Conservation (phyloP, 2,888 invertebrate species). For the Agonopterix subpropinquella region DNA sequence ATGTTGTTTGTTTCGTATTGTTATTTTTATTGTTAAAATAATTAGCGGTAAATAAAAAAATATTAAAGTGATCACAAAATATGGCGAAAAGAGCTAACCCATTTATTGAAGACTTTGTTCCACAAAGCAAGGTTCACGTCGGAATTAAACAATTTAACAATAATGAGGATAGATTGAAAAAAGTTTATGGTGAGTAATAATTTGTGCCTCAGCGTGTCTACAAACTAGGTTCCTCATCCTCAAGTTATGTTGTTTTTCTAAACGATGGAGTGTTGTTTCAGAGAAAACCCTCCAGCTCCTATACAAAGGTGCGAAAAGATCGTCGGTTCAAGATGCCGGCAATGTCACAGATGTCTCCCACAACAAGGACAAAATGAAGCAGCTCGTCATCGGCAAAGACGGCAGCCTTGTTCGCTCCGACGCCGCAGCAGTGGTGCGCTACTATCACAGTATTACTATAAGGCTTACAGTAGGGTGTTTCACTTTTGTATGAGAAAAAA, state of each 20-base stretch:
- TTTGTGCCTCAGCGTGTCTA: neutral
- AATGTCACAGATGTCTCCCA: conserved; percentile 12
- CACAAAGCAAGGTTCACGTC: conserved; percentile 61
- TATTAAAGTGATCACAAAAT: no score
- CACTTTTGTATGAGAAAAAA: no score
- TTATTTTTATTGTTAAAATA: no score
- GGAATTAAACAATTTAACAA: conserved; percentile 61
- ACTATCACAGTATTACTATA: no score
- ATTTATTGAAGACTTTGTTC: conserved; percentile 53
- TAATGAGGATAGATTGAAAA: conserved; percentile 51
- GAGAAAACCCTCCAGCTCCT: conserved; percentile 57
- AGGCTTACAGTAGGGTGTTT: no score
- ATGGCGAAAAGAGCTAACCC: conserved; percentile 67
- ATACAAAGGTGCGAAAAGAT: conserved; percentile 53
- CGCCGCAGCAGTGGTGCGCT: conserved; percentile 39
- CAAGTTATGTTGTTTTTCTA: neutral
- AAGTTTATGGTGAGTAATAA: conserved; percentile 54
- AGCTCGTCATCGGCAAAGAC: conserved; percentile 53
- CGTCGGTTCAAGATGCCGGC: conserved; percentile 13
- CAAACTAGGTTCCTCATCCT: no score
- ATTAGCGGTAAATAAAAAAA: no score
- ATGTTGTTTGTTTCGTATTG: no score
- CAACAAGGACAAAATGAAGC: conserved; percentile 47
- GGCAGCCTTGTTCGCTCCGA: conserved; percentile 37
- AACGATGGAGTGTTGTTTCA: conserved; percentile 18